Percentiles rank a stretch among this genome's conserved stretches.
Conservation (phyloP, 2,797 vertebrate species). For the Acropternis orthonyx region DNA sequence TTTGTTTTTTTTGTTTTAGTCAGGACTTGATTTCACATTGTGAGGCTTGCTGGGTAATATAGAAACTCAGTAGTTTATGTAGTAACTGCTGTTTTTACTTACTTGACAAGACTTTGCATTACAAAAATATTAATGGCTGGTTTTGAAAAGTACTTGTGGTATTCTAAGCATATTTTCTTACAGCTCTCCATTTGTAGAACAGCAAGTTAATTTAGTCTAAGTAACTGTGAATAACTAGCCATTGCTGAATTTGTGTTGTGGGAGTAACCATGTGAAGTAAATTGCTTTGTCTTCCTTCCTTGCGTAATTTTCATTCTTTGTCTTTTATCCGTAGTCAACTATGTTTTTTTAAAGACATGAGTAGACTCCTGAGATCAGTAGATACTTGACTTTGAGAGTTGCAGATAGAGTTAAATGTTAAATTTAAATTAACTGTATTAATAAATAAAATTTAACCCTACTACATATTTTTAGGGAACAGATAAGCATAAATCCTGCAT, state of each 20-base stretch:
- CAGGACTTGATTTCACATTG: conserved; percentile 15
- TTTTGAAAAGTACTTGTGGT: conserved; percentile 19
- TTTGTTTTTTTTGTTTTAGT: neutral
- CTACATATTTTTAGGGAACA: neutral
- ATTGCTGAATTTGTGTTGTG: neutral
- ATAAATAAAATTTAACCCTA: neutral
- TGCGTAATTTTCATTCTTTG: neutral
- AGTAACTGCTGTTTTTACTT: conserved; percentile 47
- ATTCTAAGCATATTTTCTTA: neutral
- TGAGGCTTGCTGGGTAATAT: conserved; percentile 35
- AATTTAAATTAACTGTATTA: neutral
- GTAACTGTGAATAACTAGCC: neutral
- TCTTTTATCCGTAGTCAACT: neutral
- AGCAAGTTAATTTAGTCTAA: neutral
- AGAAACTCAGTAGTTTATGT: conserved; percentile 55
- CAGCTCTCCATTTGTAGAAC: neutral
- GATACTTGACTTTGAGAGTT: neutral
- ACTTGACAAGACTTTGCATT: conserved; percentile 8
- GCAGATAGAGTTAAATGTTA: neutral
- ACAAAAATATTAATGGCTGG: conserved; percentile 33
- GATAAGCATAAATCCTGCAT: neutral
- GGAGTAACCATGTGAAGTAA: neutral
- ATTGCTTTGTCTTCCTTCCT: neutral
- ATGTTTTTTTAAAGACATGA: neutral
- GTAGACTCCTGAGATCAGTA: neutral